Percentiles rank a stretch among this genome's conserved stretches.
Evolutionary conservation across 2,113 vertebrate species (phyloP).

Genomic region (Malurus cyaneus): DNA sequence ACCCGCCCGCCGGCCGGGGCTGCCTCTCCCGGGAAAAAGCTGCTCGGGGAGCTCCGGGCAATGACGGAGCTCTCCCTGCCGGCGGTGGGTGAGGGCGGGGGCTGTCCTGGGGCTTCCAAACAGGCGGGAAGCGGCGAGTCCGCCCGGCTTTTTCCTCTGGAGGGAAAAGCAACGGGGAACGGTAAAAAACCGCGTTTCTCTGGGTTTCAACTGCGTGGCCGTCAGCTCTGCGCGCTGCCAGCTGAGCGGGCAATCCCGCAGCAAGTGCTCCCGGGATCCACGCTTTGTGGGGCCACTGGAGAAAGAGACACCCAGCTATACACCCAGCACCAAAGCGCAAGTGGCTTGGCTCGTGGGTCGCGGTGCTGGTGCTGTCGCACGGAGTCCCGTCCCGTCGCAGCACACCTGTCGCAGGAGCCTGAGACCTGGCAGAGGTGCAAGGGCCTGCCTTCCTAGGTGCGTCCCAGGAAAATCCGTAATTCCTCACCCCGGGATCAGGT

Average conservation of each 20-base stretch:
- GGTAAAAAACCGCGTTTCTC: neutral
- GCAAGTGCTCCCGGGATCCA: neutral
- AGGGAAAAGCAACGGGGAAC: neutral
- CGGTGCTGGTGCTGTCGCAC: neutral
- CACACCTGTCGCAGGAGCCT: neutral
- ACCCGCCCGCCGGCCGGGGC: neutral
- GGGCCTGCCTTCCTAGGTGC: neutral
- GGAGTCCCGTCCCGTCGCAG: neutral
- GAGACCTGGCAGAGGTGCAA: neutral
- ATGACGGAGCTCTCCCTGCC: neutral
- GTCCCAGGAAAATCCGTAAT: neutral
- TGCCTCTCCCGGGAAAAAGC: neutral
- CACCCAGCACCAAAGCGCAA: neutral
- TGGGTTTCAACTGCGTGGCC: neutral
- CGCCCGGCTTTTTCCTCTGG: neutral
- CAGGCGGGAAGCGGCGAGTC: neutral
- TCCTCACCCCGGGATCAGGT: neutral
- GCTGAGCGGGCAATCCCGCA: neutral
- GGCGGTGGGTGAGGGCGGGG: neutral
- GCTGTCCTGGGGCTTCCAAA: neutral
- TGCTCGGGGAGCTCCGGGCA: no score
- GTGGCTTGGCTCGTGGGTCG: neutral
- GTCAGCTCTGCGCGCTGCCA: neutral
- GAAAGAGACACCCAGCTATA: neutral
- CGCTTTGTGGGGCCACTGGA: neutral